Base-by-base conservation (phyloP, 2,113 vertebrate species). In the Rhinichthys klamathensis region DNA sequence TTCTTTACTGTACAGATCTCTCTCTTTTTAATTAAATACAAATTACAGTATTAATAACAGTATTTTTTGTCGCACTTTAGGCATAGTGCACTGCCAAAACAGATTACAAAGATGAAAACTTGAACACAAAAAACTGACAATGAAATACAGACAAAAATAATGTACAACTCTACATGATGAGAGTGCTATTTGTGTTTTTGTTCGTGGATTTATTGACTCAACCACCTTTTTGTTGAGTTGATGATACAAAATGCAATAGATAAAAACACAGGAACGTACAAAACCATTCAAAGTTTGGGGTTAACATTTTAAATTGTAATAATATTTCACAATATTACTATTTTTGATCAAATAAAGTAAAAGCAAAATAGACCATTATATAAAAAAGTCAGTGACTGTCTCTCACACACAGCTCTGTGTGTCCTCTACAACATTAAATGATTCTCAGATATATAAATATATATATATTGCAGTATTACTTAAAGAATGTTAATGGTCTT, bases 401-500 rank as follows among this genome's bases (percentile, higher is more conserved):
- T 41, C 18, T 10, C 56, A 27, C 77, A 72, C 35, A n/a, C 21
- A 38, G 16, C 8, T 32, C 18, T 38, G 18, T 38, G 67, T 21
- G 9, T 32, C 18, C 15, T 79, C 2, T 15, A 70, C 9, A 70
- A 49, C 38, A 70, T 32, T 6, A 12, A 6, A n/a, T 6, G 0
- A 18, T 2, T 16, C 2, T 60, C 41, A 49, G 23, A 74, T 23
- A 10, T 15, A 18, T n/a, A 54, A 21, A 12, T 70, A 74, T 23
- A 10, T 15, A 18, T n/a, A 54, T 30, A 12, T 70, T 23, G 67
- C 67, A 60, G 41, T 38, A 80, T 82, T 61, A 49, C 72, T 60
- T 88, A 76, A 23, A 74, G 30, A 85, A 82, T 41, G 11, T 51
- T 58, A 69, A 63, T 87, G 11, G 51, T 76, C 97, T 97, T 96